Conservation (phyloP, 2,888 invertebrate genomes). For the Xestoiulus laeticollis region DNA sequence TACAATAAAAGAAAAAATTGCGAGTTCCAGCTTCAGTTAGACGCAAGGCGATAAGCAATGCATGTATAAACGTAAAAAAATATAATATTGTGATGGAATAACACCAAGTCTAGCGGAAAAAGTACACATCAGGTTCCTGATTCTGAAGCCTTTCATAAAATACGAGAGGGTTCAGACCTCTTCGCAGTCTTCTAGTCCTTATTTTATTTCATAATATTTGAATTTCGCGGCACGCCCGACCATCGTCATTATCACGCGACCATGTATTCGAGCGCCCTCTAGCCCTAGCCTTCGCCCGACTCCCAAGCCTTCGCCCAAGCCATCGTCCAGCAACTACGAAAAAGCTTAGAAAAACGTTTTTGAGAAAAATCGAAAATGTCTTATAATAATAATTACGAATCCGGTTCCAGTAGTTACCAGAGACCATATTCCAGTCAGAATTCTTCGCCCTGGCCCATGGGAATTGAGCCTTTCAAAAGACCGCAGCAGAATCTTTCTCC, state of each 20-base stretch:
- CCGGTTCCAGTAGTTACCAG: slow-evolving; percentile 13
- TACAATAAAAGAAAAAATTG: too few species aligned
- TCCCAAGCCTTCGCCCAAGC: not conserved
- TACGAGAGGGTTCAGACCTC: too few species aligned
- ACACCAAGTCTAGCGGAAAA: not conserved
- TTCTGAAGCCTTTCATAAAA: too few species aligned
- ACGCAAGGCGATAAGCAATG: too few species aligned
- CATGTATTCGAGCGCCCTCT: not conserved
- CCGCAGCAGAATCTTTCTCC: not conserved
- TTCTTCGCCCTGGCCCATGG: not conserved
- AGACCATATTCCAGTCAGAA: not conserved
- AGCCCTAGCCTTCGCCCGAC: not conserved
- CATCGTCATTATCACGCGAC: not conserved
- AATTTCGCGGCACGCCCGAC: not conserved
- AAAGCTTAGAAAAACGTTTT: not conserved
- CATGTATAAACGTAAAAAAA: not conserved
- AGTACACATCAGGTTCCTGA: not conserved
- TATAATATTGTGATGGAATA: not conserved
- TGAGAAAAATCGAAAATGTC: not conserved
- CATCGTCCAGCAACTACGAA: not conserved
- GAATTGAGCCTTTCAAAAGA: not conserved
- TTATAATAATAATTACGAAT: not conserved
- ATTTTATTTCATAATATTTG: not conserved
- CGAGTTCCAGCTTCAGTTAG: too few species aligned
- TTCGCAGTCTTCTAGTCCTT: too few species aligned